These are phyloP conservation scores for Cyprinella venusta DNA, from an alignment of 2,797 vertebrate genomes.

Conservation along the genomic window DNA sequence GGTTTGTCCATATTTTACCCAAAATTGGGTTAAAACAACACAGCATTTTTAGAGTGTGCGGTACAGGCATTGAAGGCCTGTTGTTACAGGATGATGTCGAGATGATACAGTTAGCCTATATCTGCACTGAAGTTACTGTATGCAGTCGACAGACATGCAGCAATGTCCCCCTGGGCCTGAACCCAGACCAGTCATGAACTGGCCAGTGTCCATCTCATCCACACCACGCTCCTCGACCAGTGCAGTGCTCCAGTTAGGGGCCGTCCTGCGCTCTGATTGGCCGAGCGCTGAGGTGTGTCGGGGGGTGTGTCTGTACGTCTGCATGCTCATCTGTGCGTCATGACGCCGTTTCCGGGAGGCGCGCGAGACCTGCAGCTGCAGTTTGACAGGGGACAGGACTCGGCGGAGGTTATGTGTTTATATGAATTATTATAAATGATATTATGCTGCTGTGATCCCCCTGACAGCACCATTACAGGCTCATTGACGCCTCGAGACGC, in stretches of 20 bases:
- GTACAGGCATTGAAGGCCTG: background rate
- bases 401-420: background rate
- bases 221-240: background rate
- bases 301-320: constrained; percentile 58
- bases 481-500: constrained; percentile 39
- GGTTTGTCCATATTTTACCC: no score
- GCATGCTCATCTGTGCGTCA: constrained; percentile 48
- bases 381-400: constrained; percentile 76
- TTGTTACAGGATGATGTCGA: background rate
- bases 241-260: constrained; percentile 55
- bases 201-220: background rate
- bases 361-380: constrained; percentile 53
- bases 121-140: background rate
- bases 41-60: no score
- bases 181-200: background rate
- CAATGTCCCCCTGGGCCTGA: background rate
- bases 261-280: constrained; percentile 71
- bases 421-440: constrained; percentile 3
- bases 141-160: background rate
- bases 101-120: background rate
- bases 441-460: background rate
- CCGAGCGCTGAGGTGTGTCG: constrained; percentile 79
- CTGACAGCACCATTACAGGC: constrained; percentile 1
- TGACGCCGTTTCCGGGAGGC: constrained; percentile 69
- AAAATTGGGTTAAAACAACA: no score